These are phyloP conservation scores for Loris lydekkerianus DNA, from an alignment of 2,797 vertebrate genomes.

Conservation along the genomic window DNA sequence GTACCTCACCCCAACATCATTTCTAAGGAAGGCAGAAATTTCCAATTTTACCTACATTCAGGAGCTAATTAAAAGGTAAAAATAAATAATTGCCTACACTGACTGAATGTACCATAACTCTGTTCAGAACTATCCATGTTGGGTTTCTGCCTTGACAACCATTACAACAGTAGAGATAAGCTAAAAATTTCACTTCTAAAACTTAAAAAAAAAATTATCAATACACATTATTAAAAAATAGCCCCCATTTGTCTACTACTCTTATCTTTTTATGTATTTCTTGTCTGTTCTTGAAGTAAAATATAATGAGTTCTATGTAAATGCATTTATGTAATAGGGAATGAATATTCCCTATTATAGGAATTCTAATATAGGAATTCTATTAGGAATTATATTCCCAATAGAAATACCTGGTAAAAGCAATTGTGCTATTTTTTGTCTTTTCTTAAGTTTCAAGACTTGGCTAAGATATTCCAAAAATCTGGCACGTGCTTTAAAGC, in stretches of 20 bases:
- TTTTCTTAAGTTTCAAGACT: slow-evolving; percentile 48
- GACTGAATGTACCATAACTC: background rate
- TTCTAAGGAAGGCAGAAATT: background rate
- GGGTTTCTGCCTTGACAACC: background rate
- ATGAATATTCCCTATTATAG: background rate
- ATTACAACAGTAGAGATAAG: background rate
- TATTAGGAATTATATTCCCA: background rate
- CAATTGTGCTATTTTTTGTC: slow-evolving; percentile 32
- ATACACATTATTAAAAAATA: background rate
- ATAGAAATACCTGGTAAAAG: slow-evolving; percentile 25
- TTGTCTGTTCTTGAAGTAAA: background rate
- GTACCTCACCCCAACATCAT: background rate
- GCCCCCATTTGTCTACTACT: background rate
- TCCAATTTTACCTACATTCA: background rate
- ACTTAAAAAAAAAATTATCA: background rate
- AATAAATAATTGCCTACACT: background rate
- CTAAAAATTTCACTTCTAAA: background rate
- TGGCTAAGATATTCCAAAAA: slow-evolving; percentile 31
- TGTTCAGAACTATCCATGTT: background rate
- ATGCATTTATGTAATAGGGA: background rate
- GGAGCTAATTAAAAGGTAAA: background rate
- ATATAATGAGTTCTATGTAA: slow-evolving; percentile 16
- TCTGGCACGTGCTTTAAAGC: slow-evolving; percentile 9
- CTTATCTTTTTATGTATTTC: slow-evolving; percentile 4
- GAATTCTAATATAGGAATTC: too few species aligned